Evolutionary conservation across 2,113 vertebrate species (phyloP), one percentile per base, ranked within the genome.

Genomic region (Lophotis ruficrista): DNA sequence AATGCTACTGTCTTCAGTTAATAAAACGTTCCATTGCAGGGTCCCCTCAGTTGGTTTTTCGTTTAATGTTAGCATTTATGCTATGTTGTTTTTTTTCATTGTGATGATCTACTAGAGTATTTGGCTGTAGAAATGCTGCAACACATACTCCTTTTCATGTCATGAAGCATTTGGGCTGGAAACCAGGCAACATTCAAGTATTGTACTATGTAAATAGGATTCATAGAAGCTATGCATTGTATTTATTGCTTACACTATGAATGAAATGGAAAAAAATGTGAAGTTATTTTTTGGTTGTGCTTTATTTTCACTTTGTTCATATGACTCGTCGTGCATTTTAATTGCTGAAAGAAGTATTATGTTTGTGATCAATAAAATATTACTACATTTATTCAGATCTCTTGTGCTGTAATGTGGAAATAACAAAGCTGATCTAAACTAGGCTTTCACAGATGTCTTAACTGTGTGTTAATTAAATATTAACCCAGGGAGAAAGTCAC

Each of bases 161-260:
- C 90, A 72, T 90, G 73, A 94, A 89, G 48, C 41, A 87, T 66
- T 62, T 71, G 85, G 88, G 98, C 97, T 98, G 97, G 96, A 98
- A 96, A 97, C 92, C 95, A 96, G 60, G 57, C 50, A 92, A 90
- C 76, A 50, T 89, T 96, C 87, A 83, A 81, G 22, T 95, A 64
- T 91, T 93, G 69, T 83, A 47, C 91, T 83, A 31, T 97, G 95
- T 98, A 97, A 90, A 96, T 97, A 97, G 83, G 94, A 90, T 78
- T 81, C 91, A 57, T 72, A 58, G 73, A 92, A 90, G 56, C 33
- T 76, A n/a, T 31, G 62, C 85, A 70, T 35, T 96, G 90, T 97
- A 96, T 97, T 96, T 98, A 97, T 97, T 98, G 96, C 89, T 97
- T 96, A 93, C 51, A 64, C 62, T 80, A 93, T 80, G 71, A 89